These are phyloP conservation scores for Drosophila bunnanda DNA, from an alignment of 2,888 invertebrate genomes.

Conservation along the genomic window DNA sequence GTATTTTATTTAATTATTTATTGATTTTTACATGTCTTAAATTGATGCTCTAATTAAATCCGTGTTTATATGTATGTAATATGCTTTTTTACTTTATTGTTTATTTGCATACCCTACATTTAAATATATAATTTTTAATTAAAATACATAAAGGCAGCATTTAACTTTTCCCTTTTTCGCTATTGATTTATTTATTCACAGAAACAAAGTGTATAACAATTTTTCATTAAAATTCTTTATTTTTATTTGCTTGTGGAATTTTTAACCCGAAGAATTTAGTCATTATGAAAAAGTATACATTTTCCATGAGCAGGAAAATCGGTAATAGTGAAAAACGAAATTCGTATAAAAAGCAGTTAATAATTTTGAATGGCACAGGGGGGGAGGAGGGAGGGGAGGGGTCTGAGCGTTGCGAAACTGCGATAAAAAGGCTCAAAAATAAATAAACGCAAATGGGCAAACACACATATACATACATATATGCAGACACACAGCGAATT, in stretches of 20 bases:
- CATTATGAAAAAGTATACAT: constrained; percentile 55
- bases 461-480: constrained; percentile 18
- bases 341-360: constrained; percentile 65
- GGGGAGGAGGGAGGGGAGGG: constrained; percentile 10
- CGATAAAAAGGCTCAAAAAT: constrained; percentile 55
- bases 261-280: constrained; percentile 55
- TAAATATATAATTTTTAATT: background rate
- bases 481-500: constrained; percentile 17
- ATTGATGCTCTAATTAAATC: constrained; percentile 1
- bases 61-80: background rate
- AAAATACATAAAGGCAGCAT: background rate
- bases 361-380: constrained; percentile 54
- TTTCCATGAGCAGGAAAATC: constrained; percentile 53
- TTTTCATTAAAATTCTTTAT: constrained; percentile 5
- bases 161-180: background rate
- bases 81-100: background rate
- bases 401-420: constrained; percentile 9
- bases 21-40: constrained; percentile 21
- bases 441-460: constrained; percentile 62
- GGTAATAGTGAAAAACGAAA: constrained; percentile 18
- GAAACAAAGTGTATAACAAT: constrained; percentile 1
- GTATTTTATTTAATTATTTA: constrained; percentile 31
- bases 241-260: constrained; percentile 8
- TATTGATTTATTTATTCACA: background rate
- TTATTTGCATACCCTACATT: background rate